Base-by-base conservation (phyloP, 2,113 vertebrate genomes). In the Oreotrochilus melanogaster region DNA sequence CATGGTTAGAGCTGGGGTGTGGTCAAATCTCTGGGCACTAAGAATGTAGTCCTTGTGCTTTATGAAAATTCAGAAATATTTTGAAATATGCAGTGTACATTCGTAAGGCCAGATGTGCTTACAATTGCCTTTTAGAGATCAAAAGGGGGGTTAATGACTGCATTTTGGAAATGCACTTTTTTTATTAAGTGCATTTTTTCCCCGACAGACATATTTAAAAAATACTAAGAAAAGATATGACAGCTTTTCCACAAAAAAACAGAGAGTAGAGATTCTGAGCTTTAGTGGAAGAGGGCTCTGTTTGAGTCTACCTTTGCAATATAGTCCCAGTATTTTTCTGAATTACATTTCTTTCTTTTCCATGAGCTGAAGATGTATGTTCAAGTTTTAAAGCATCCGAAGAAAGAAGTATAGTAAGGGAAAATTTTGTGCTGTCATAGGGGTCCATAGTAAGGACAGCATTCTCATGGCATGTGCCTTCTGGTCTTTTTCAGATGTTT, bases 1-100 rank as follows among this genome's bases (percentile, higher is more conserved):
- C 22, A 4, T 48, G 33, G 22, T 23, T 39, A 79, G 24, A 50
- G 22, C 18, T 72, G 53, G 25, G 48, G 10, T 14, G 5, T 1
- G 3, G 6, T 35, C 8, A 39, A 58, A 73, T 53, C 31, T 71
- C 18, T 48, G 31, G 39, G n/a, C 1, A 2, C 30, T 0, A 0
- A 35, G 16, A 3, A 37, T 37, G 35, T 37, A 37, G 35, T 37
- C 35, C 25, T 51, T 47, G 23, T 30, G 12, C 6, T 76, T 73
- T 43, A 54, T n/a, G 12, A 61, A 94, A 85, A 87, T 54, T 72
- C 54, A 76, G 64, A 88, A 88, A 35, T 39, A 4, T 61, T 89
- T 79, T 72, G 47, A 91, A n/a, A 69, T 50, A 14, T 28, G 9
- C 10, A 37, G 30, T 33, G 54, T 48, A 33, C 35, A 57, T 56